A percentile compares a stretch with the other conserved stretches of the same genome.
These are phyloP conservation scores for Dioctria linearis DNA, from an alignment of 2,888 invertebrate genomes.

Conservation along the genomic window DNA sequence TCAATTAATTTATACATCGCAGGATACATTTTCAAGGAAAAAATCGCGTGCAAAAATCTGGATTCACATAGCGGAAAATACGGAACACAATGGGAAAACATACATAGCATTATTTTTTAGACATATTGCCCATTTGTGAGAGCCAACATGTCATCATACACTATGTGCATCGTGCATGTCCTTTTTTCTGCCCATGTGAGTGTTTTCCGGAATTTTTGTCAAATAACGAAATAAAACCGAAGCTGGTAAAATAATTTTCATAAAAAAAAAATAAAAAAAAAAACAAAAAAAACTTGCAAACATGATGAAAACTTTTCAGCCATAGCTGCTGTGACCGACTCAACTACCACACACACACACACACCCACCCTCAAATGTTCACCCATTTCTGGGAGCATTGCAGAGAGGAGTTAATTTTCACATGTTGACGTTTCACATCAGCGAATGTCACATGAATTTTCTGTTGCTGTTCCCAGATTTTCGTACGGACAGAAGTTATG, in stretches of 20 bases:
- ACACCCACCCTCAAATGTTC: too few relatives aligned
- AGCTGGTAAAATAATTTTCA: constrained; percentile 20
- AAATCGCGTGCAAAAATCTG: not conserved
- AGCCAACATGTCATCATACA: constrained; percentile 13
- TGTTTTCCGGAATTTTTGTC: constrained; percentile 55
- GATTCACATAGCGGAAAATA: constrained; percentile 24
- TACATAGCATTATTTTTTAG: not conserved
- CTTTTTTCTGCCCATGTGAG: constrained; percentile 47
- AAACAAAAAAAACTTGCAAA: not conserved
- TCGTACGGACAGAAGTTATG: not conserved
- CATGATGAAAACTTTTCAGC: constrained; percentile 13
- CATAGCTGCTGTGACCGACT: not conserved
- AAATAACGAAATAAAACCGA: constrained; percentile 49
- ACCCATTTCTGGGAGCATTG: too few relatives aligned
- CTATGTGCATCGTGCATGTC: not conserved
- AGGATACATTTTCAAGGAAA: not conserved
- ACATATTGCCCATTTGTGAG: constrained; percentile 35
- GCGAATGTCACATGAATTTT: constrained; percentile 23
- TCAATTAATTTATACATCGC: too few relatives aligned
- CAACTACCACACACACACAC: not conserved
- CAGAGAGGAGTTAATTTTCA: constrained; percentile 29
- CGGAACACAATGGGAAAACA: not conserved
- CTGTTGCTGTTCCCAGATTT: constrained; percentile 10
- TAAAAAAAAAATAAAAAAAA: too few relatives aligned
- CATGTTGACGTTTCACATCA: constrained; percentile 26